A percentile compares a stretch with the other conserved stretches of the same genome.
Conservation (phyloP, 2,113 vertebrate genomes). For the Gymnogyps californianus region DNA sequence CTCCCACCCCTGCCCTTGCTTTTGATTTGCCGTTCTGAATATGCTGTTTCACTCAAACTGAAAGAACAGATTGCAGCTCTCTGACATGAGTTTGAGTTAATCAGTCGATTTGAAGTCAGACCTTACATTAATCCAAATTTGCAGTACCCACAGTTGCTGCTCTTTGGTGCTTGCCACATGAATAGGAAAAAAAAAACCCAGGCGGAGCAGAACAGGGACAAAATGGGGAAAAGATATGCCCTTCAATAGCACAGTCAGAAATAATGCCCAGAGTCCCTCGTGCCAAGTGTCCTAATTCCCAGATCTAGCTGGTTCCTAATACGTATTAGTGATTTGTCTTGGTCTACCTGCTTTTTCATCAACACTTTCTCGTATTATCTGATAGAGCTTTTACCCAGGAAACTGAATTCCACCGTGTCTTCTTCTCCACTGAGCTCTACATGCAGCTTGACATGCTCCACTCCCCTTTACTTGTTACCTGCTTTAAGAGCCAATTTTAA, state of each 20-base stretch:
- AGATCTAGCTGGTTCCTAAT: background rate
- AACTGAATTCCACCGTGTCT: conserved; percentile 73
- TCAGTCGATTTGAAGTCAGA: background rate
- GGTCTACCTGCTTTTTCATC: conserved; percentile 71
- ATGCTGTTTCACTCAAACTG: background rate
- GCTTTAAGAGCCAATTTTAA: conserved; percentile 76
- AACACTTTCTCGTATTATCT: conserved; percentile 77
- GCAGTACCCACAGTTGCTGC: background rate
- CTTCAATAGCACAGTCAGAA: background rate
- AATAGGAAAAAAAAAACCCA: background rate
- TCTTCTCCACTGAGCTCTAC: conserved; percentile 64
- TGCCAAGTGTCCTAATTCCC: background rate
- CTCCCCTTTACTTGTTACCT: conserved; percentile 76
- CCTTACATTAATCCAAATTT: background rate
- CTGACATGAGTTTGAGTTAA: background rate
- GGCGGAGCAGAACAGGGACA: background rate
- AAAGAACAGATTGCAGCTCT: background rate
- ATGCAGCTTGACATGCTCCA: conserved; percentile 77
- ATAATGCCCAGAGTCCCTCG: background rate
- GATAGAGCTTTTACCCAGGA: conserved; percentile 81
- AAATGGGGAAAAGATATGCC: background rate
- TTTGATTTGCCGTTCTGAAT: background rate
- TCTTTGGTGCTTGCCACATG: background rate
- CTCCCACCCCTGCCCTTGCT: background rate
- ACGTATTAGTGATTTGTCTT: background rate